phyloP scores from a whole-genome alignment of 2,113 vertebrate species.

The Eretmochelys imbricata region DNA sequence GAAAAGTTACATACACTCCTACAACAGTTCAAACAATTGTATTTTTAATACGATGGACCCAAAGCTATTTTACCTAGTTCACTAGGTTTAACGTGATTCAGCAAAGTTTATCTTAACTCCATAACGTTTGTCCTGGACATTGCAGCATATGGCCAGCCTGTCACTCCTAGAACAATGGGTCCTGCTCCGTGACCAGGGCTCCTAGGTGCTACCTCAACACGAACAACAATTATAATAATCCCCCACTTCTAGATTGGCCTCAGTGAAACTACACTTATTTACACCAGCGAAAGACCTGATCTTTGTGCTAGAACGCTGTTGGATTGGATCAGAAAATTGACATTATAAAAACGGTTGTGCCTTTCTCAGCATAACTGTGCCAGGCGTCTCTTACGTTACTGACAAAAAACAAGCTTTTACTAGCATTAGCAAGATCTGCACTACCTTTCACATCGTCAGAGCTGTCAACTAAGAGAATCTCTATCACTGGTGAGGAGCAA shows the following conservation, averaged over 20 bases:
- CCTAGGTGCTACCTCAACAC: background rate
- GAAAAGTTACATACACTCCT: background rate
- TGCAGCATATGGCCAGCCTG: background rate
- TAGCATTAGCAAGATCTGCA: rapidly evolving
- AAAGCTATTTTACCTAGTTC: background rate
- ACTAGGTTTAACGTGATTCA: background rate
- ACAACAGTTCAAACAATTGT: background rate
- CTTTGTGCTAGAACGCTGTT: background rate
- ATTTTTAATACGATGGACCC: background rate
- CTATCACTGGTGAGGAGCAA: background rate
- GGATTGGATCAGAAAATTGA: background rate
- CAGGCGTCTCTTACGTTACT: background rate
- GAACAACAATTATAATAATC: background rate
- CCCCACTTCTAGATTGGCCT: background rate
- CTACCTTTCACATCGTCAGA: background rate
- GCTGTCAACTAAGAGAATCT: background rate
- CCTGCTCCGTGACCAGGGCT: background rate
- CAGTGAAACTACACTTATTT: background rate
- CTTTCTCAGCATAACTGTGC: background rate
- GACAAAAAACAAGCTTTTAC: background rate
- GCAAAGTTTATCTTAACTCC: background rate
- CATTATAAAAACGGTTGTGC: background rate
- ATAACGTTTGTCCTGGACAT: background rate
- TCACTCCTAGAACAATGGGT: background rate
- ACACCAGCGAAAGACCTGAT: background rate